Base-by-base conservation (phyloP, 2,113 vertebrate species). In the Lepus timidus region DNA sequence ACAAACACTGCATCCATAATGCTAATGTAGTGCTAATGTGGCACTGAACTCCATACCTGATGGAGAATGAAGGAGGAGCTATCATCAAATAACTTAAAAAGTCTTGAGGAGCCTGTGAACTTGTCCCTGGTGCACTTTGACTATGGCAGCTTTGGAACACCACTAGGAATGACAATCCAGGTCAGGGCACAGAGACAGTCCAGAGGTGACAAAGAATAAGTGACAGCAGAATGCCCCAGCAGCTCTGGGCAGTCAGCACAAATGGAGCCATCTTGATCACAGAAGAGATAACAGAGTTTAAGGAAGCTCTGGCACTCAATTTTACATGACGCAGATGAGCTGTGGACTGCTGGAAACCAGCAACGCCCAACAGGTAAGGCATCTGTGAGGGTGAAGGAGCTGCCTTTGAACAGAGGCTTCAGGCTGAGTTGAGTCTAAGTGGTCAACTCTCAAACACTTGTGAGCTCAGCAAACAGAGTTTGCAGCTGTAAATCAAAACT, bases 361-460 rank as follows among this genome's bases (percentile, higher is more conserved):
- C 39, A 14, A 65, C 22, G 19, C 39, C 6, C 1, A 78, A 49
- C 33, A 39, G 86, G 36, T 33, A 9, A 74, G 49, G 39, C 61
- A 68, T 81, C 95, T 85, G 76, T 70, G 89, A 65, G 22, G 52
- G 49, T 29, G 52, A 85, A 81, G 90, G 91, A 31, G 49, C 31
- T 73, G 20, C 16, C 3, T 61, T 88, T 68, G 27, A 93, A 75
- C 62, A 73, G 81, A 96, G 68, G 17, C 80, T 86, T 65, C 93
- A 36, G 87, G 78, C 31, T 19, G 58, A 49, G 31, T 74, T 8
- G 10, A 90, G 51, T 64, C 75, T 61, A 44, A 70, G 78, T 79
- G 82, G 49, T 64, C 49, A 13, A 11, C 51, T 64, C 70, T 79
- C 58, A 75, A 64, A 75, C 20, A 93, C 93, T 68, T 61, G 49